Base-by-base conservation (phyloP, 2,797 vertebrate species). In the Leptodactylus fallax region DNA sequence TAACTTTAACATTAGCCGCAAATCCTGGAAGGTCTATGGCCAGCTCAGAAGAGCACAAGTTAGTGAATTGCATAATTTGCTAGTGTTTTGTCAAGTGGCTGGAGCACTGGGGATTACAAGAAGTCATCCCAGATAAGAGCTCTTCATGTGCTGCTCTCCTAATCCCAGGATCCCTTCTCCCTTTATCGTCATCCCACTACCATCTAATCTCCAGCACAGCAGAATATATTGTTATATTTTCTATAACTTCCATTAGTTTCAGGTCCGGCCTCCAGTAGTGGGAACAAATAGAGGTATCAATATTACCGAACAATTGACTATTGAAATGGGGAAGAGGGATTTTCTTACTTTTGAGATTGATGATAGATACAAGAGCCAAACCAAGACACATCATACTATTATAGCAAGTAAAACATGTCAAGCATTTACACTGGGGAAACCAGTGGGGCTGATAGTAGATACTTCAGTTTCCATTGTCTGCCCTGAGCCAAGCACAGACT, bases 91-190 rank as follows among this genome's bases (percentile, higher is more conserved):
- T 49, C 71, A 74, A 49, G 71, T 49, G 72, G 21, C 72, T 6
- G 72, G 19, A 76, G 49, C 47, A 53, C 17, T 13, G 72, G n/a
- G 49, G 72, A 77, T 77, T 77, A 77, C 72, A 14, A 53, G 69
- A 53, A 51, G 72, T 77, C 72, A 77, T 51, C 17, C n/a, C 72
- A 51, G 72, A 51, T 77, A 21, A 77, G 49, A 51, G 72, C 71
- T n/a, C 11, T 72, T 45, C 56, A 58, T 16, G 12, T 11, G 56
- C 60, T 21, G 60, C 4, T 61, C 71, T 74, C 9, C 47, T 77
- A 77, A 77, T 77, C 72, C 47, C 49, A 77, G 72, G 72, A 77
- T 77, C 14, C 49, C 71, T 47, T 74, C 6, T 77, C 14, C 49
- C 71, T 47, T 74, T 1, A 53, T 27, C 27, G 36, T 47, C 69